phyloP scores from a whole-genome alignment of 2,888 invertebrate species.

The Saturnia pavonia region DNA sequence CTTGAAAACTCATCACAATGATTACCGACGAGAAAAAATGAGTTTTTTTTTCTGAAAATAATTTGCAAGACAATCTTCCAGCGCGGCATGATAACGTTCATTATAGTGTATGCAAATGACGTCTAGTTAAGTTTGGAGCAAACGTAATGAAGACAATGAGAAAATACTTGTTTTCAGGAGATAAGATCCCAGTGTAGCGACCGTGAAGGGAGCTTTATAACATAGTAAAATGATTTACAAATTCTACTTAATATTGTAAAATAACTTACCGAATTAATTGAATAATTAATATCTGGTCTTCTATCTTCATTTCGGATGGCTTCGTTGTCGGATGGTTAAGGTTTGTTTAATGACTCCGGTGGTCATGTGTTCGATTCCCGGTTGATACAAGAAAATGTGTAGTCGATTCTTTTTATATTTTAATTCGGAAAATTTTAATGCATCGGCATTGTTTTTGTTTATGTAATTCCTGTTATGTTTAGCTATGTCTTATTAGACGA shows the following conservation, averaged over 20 bases:
- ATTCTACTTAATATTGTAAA: neutral
- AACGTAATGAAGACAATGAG: conserved; percentile 36
- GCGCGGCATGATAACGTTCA: conserved; percentile 25
- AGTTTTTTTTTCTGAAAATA: neutral
- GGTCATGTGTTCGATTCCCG: too few relatives aligned
- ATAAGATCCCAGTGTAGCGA: neutral
- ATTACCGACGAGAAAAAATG: neutral
- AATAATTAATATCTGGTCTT: neutral
- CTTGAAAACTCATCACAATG: neutral
- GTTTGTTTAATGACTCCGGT: too few relatives aligned
- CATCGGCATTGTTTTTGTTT: too few relatives aligned
- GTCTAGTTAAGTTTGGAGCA: conserved; percentile 37
- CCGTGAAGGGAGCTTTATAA: neutral
- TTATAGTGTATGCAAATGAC: conserved; percentile 37
- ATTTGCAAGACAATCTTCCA: neutral
- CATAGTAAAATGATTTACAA: neutral
- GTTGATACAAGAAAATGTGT: too few relatives aligned
- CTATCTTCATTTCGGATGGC: too few relatives aligned
- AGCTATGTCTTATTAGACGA: too few relatives aligned
- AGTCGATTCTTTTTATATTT: too few relatives aligned
- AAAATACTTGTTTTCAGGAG: conserved; percentile 30
- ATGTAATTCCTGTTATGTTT: too few relatives aligned
- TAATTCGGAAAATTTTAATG: too few relatives aligned
- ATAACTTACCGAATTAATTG: neutral
- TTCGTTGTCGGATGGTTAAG: too few relatives aligned